Base-by-base conservation (phyloP, 2,797 vertebrate genomes). In the Gallinago nigripennis region DNA sequence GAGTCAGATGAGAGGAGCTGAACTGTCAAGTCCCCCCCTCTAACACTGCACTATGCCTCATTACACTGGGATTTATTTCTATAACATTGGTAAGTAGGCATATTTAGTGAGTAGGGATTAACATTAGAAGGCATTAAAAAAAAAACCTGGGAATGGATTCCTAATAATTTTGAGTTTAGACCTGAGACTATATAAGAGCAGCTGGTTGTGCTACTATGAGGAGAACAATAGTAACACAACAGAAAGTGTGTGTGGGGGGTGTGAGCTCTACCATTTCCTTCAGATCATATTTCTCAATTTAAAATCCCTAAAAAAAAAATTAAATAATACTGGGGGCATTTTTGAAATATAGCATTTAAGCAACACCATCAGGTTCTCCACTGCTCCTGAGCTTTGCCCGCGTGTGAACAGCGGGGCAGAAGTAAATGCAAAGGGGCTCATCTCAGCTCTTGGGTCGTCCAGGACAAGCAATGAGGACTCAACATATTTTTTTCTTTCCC, bases 331-430 rank as follows among this genome's bases (percentile, higher is more conserved):
- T 4, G 15, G 23, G 33, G 16, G 16, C 27, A 63, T 65, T 86
- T 93, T 8, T 54, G 31, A 87, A 95, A 45, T 7, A n/a, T 0
- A 39, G 21, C 15, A 43, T 91, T 91, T 82, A 73, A 86, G n/a
- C 57, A 82, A 46, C 33, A 81, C 30, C 15, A 4, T 21, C 76
- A 70, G 69, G 16, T 81, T 72, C n/a, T 66, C 53, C 27, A 5
- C 4, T 35, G 53, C 71, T 95, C 45, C 46, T 0, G 1, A 83
- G 65, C 57, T 92, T n/a, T 68, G 46, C 46, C 43, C 48, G 53
- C 16, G 14, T 3, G 3, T 0, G 1, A 68, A 43, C 24, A 63
- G 83, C 1, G 1, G 27, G 6, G 56, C 37, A 82, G 35, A 56
- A 54, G 56, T 25, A 46, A 60, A 48, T 31, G 37, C 0, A n/a